Conservation (phyloP, 2,113 vertebrate species). For the Sebastes schlegelii region DNA sequence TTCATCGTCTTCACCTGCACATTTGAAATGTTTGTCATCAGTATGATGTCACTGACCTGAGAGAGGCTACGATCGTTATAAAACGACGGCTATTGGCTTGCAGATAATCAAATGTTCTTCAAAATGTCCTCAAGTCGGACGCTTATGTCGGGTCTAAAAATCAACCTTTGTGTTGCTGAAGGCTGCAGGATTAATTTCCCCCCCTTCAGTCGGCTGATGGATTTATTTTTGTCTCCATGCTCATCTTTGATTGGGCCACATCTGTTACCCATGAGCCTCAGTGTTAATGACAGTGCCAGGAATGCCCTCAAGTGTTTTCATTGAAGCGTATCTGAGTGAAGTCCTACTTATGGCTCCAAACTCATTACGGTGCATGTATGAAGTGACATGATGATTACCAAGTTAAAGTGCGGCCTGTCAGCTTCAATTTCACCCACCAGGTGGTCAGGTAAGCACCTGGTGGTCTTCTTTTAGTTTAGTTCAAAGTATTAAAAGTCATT, state of each 20-base stretch:
- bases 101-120: neutral
- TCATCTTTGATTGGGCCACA: conserved; percentile 72
- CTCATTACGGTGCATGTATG: conserved; percentile 53
- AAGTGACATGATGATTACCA: conserved; percentile 58
- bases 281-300: conserved; percentile 64
- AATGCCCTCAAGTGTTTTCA: conserved; percentile 65
- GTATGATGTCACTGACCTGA: neutral
- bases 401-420: conserved; percentile 45
- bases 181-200: conserved; percentile 61
- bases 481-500: conserved; percentile 22
- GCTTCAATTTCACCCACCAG: conserved; percentile 12
- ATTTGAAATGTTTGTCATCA: conserved; percentile 23
- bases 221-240: conserved; percentile 56
- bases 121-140: neutral
- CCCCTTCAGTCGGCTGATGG: conserved; percentile 48
- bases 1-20: neutral
- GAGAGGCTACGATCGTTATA: conserved; percentile 13
- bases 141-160: conserved; percentile 13
- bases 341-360: conserved; percentile 28
- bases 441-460: conserved; percentile 13
- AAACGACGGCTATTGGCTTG: conserved; percentile 3
- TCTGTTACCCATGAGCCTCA: conserved; percentile 67
- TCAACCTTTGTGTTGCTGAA: conserved; percentile 41
- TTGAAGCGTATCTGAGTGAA: conserved; percentile 50
- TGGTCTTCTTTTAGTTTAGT: neutral